These are phyloP conservation scores for Oxycera nigricornis DNA, from an alignment of 2,888 invertebrate genomes.

Conservation along the genomic window DNA sequence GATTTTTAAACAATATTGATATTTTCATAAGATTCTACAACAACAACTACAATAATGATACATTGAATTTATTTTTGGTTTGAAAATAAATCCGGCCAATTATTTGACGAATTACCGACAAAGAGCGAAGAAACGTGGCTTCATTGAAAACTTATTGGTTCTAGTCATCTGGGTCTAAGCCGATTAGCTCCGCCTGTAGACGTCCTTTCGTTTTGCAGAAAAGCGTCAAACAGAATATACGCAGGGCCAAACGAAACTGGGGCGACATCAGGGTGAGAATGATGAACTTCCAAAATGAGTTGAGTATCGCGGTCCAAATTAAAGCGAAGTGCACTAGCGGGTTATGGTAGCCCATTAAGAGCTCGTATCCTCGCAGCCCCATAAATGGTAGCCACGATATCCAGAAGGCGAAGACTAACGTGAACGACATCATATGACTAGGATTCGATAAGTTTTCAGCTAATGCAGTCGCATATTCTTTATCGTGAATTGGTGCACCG, in stretches of 20 bases:
- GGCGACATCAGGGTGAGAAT: conserved; percentile 89
- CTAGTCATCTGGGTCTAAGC: conserved; percentile 86
- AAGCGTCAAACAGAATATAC: conserved; percentile 85
- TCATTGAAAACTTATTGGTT: conserved; percentile 61
- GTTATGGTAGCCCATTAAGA: conserved; percentile 71
- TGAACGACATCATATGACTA: conserved; percentile 94
- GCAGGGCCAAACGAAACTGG: conserved; percentile 88
- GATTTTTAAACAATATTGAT: too few species aligned
- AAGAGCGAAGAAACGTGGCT: conserved; percentile 13
- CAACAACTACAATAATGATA: too few species aligned
- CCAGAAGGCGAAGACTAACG: conserved; percentile 89
- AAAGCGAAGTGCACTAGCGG: conserved; percentile 90
- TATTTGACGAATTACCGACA: conserved; percentile 2
- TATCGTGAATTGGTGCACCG: conserved; percentile 88
- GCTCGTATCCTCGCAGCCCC: conserved; percentile 80
- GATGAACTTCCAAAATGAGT: conserved; percentile 95
- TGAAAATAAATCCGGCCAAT: too few species aligned
- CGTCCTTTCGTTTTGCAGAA: conserved; percentile 87
- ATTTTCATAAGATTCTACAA: too few species aligned
- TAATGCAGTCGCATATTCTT: conserved; percentile 89
- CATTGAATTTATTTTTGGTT: too few species aligned
- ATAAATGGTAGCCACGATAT: conserved; percentile 95
- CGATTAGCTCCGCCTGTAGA: conserved; percentile 83
- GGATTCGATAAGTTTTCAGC: conserved; percentile 92
- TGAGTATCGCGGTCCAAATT: conserved; percentile 93